These are phyloP conservation scores for Galagoides demidoff DNA, from an alignment of 2,797 vertebrate genomes.

Conservation along the genomic window DNA sequence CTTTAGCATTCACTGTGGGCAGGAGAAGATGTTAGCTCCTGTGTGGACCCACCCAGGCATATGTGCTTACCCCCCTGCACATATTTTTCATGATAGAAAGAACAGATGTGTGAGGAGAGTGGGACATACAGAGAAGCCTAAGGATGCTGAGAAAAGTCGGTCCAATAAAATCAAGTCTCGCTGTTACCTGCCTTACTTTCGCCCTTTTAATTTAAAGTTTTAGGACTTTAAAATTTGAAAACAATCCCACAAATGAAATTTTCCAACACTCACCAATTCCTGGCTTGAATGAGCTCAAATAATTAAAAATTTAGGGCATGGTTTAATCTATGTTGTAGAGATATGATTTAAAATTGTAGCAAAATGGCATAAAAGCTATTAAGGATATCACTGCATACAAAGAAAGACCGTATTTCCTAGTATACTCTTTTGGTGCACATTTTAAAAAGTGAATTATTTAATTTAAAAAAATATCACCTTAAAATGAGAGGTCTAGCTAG, in stretches of 20 bases:
- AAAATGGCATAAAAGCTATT: not conserved
- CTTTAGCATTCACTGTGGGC: not conserved
- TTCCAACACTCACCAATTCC: not conserved
- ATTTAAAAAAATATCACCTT: not conserved
- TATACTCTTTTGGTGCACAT: not conserved
- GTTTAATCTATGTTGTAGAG: not conserved
- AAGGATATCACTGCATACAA: not conserved
- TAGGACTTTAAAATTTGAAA: constrained; percentile 27
- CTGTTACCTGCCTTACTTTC: not conserved
- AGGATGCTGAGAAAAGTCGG: not conserved
- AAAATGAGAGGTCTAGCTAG: not conserved
- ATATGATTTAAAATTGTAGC: not conserved
- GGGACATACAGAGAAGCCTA: not conserved
- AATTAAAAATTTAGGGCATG: not conserved
- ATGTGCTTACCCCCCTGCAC: not conserved
- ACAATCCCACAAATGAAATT: not conserved
- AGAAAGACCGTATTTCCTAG: not conserved
- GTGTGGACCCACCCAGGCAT: not conserved
- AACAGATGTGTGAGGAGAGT: not conserved
- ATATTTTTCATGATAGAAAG: not conserved
- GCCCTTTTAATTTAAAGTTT: not conserved
- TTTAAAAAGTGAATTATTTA: not conserved
- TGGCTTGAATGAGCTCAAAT: not conserved
- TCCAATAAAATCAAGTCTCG: constrained; percentile 25
- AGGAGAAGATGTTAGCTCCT: not conserved